phyloP scores from a whole-genome alignment of 2,888 invertebrate species.

The Sinhomidia bicolor region DNA sequence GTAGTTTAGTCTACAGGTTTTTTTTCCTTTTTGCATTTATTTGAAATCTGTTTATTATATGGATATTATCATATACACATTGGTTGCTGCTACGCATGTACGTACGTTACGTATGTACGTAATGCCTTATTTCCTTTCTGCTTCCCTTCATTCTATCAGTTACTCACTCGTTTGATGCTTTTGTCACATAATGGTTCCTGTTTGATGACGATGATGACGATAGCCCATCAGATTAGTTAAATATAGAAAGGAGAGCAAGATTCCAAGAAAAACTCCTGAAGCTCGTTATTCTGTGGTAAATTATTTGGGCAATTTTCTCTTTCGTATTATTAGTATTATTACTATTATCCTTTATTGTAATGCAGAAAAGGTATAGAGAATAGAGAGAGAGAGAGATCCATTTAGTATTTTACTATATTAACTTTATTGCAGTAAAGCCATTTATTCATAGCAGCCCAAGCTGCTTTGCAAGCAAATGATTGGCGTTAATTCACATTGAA shows the following conservation, averaged over 20 bases:
- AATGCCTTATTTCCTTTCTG: conserved; percentile 2
- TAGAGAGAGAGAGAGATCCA: too few relatives aligned
- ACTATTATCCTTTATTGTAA: conserved; percentile 25
- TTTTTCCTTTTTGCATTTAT: not conserved
- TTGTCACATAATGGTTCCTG: conserved; percentile 48
- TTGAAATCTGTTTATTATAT: conserved; percentile 13
- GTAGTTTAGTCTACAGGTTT: conserved; percentile 33
- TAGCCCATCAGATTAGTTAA: conserved; percentile 54
- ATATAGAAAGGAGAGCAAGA: conserved; percentile 51
- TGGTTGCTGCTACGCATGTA: not conserved
- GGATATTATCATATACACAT: not conserved
- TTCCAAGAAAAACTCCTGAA: conserved; percentile 29
- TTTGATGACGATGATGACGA: conserved; percentile 13
- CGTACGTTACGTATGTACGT: not conserved
- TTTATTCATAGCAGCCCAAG: not conserved
- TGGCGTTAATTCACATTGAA: conserved; percentile 2
- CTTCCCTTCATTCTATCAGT: conserved; percentile 6
- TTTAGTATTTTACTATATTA: too few relatives aligned
- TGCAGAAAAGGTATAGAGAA: not conserved
- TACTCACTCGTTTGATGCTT: conserved; percentile 47
- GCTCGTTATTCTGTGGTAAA: conserved; percentile 21
- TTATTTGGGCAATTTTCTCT: conserved; percentile 41
- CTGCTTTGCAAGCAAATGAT: not conserved
- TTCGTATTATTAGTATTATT: not conserved
- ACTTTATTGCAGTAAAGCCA: too few relatives aligned